Percentiles rank a stretch among this genome's conserved stretches.
These are phyloP conservation scores for Dicroscelio sp. DNA, from an alignment of 2,888 invertebrate species.

Conservation along the genomic window DNA sequence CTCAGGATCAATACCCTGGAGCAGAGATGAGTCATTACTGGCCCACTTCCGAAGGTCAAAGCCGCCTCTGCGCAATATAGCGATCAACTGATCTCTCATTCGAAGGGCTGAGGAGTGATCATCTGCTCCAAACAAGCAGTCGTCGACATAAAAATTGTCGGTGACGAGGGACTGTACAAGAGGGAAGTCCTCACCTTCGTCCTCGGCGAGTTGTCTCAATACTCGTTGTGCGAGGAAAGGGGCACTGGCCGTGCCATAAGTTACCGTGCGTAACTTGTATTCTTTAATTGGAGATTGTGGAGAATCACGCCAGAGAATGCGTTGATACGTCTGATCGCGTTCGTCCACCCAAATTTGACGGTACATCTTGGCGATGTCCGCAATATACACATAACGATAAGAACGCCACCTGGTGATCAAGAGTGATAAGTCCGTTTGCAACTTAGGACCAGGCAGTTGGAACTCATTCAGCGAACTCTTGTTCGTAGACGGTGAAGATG, in stretches of 20 bases:
- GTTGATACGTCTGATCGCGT: background rate
- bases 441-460: background rate
- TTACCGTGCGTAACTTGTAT: slow-evolving; percentile 16
- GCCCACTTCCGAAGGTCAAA: slow-evolving; percentile 41
- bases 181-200: too few relatives aligned
- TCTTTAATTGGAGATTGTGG: background rate
- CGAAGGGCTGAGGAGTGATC: background rate
- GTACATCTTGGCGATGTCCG: slow-evolving; percentile 62
- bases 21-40: background rate
- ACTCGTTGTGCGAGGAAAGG: background rate
- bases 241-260: slow-evolving; percentile 32
- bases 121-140: slow-evolving; percentile 48
- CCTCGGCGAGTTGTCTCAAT: background rate
- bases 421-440: background rate
- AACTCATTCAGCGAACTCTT: background rate
- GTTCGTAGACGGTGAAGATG: background rate
- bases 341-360: slow-evolving; percentile 3
- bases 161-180: background rate
- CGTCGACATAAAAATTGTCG: slow-evolving; percentile 26
- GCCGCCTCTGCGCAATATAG: slow-evolving; percentile 32
- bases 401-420: slow-evolving; percentile 21
- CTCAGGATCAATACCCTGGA: background rate
- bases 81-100: slow-evolving; percentile 25
- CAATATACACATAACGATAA: slow-evolving; percentile 32
- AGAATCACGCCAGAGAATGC: background rate